Conservation (phyloP, 2,888 invertebrate species). For the Idaea dimidiata region DNA sequence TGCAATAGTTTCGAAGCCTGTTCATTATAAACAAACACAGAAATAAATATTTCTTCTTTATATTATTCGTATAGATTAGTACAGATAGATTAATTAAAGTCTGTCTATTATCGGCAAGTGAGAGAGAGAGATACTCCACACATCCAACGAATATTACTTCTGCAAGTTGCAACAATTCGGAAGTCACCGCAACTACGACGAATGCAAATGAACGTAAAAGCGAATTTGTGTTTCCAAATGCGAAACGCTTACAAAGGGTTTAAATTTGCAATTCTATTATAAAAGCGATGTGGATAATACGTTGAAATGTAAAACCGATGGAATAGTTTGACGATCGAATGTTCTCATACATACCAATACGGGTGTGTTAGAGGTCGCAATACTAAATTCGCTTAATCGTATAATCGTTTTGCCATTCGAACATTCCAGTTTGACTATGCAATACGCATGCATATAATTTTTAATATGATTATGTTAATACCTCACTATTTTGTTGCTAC, state of each 20-base stretch:
- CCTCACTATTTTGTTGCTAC: neutral
- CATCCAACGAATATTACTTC: conserved; percentile 12
- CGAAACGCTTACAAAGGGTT: conserved; percentile 77
- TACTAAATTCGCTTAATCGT: conserved; percentile 12
- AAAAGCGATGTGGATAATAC: conserved; percentile 71
- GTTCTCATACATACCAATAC: conserved; percentile 23
- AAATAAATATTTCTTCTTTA: no score
- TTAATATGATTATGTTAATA: neutral
- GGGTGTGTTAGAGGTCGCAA: neutral
- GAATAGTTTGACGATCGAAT: conserved; percentile 50
- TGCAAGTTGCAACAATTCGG: conserved; percentile 49
- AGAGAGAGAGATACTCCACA: neutral
- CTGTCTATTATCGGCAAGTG: neutral
- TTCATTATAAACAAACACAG: no score
- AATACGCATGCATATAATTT: neutral
- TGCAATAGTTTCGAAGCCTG: no score
- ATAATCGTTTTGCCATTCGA: conserved; percentile 10
- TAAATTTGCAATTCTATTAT: conserved; percentile 80
- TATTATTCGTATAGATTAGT: no score
- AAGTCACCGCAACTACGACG: conserved; percentile 66
- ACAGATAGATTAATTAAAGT: neutral
- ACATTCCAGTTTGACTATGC: conserved; percentile 3
- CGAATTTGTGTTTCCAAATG: conserved; percentile 77
- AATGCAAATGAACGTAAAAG: conserved; percentile 78
- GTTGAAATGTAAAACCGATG: conserved; percentile 65